Base-by-base conservation (phyloP, 2,113 vertebrate species). In the Tamias sibiricus region DNA sequence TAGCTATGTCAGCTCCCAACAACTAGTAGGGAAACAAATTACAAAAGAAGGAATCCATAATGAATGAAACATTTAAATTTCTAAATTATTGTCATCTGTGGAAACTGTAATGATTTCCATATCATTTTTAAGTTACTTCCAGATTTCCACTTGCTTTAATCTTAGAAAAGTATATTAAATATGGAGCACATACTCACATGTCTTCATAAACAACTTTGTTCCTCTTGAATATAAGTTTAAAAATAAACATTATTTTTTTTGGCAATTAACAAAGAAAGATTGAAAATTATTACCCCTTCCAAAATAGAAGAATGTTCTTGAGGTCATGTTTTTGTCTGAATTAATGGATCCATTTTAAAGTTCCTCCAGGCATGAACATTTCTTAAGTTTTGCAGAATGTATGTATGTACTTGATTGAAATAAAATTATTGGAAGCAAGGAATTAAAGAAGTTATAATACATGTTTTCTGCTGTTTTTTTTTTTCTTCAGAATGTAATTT, bases 331-430 rank as follows among this genome's bases (percentile, higher is more conserved):
- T 95, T 22, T 68, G 5, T 81, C 12, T 88, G 12, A n/a, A 86
- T 26, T 54, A 42, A 91, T 76, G 49, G 97, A 97, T 71, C 6
- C 11, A 42, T 76, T 95, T 47, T 86, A 96, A 92, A 4, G 2
- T n/a, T 97, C 8, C n/a, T 95, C 40, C 47, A 94, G 87, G 94
- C 97, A 93, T 20, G 75, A 22, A 8, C 74, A 68, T 6, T 40
- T 10, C n/a, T 96, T 69, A 12, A 7, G 76, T 90, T 44, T 95
- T 80, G 59, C 30, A 84, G 89, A 4, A 28, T 90, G 57, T 54
- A 5, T 87, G 69, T 75, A 96, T 26, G 64, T 79, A 30, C 42
- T 96, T 64, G 83, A 1, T 6, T 93, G 35, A 87, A 94, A 93
- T 26, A 72, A 75, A 64, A 2, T 66, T 22, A 22, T 24, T 57